phyloP scores from a whole-genome alignment of 2,113 vertebrate species.

The Corapipo altera region DNA sequence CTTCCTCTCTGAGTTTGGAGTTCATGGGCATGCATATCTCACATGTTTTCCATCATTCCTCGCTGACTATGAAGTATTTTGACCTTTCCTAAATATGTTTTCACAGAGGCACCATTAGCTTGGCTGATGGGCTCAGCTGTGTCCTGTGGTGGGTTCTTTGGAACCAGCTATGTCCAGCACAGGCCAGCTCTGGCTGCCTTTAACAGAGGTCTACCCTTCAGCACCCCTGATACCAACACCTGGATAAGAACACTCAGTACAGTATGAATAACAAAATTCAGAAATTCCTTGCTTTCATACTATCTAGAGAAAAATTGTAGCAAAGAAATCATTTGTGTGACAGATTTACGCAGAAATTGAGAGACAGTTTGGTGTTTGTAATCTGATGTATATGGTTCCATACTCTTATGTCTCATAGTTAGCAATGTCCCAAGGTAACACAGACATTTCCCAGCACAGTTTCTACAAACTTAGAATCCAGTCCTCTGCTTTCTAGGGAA shows the following conservation, averaged over 20 bases:
- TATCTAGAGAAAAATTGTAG: neutral
- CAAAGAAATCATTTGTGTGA: neutral
- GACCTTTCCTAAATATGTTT: neutral
- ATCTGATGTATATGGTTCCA: neutral
- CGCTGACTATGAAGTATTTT: neutral
- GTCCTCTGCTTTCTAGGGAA: neutral
- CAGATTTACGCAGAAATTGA: neutral
- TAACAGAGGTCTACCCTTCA: neutral
- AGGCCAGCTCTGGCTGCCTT: accelerated
- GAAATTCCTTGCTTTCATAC: neutral
- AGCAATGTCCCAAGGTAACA: neutral
- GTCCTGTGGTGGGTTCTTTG: neutral
- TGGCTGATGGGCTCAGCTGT: neutral
- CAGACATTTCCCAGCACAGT: neutral
- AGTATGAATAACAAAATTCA: neutral
- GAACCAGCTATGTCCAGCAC: neutral
- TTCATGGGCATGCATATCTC: accelerated
- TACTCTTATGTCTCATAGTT: neutral
- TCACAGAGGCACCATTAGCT: neutral
- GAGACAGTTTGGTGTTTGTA: neutral
- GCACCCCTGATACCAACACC: neutral
- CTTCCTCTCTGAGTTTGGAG: neutral
- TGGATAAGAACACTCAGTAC: neutral
- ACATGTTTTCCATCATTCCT: neutral
- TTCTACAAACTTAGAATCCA: neutral